A percentile compares a stretch with the other conserved stretches of the same genome.
These are phyloP conservation scores for Neogobius melanostomus DNA, from an alignment of 2,113 vertebrate genomes.

Conservation along the genomic window DNA sequence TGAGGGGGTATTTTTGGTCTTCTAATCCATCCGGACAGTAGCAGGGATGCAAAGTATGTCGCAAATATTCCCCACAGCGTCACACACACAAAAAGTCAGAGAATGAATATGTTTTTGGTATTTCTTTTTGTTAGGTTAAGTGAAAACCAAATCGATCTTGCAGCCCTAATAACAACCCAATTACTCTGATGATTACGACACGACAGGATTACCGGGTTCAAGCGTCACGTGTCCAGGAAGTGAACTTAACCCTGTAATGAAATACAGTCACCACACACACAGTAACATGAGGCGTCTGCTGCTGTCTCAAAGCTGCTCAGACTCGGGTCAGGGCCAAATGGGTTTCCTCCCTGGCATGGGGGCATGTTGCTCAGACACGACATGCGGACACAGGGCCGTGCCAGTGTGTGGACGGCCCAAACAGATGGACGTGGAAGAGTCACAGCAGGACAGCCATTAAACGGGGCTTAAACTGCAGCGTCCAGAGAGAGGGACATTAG, in stretches of 20 bases:
- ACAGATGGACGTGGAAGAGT: slow-evolving; percentile 19
- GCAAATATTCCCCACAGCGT: slow-evolving; percentile 10
- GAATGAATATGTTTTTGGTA: no score
- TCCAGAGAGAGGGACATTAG: not conserved
- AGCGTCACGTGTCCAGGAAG: slow-evolving; percentile 1
- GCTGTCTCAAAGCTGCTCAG: not conserved
- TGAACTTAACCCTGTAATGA: not conserved
- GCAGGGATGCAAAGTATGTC: slow-evolving; percentile 26
- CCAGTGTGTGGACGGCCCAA: slow-evolving; percentile 34
- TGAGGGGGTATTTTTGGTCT: slow-evolving; percentile 39
- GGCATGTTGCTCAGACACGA: slow-evolving; percentile 25
- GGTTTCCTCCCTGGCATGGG: not conserved
- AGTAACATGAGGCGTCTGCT: slow-evolving; percentile 5
- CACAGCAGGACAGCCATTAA: slow-evolving; percentile 13
- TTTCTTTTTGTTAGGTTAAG: no score
- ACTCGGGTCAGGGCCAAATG: slow-evolving; percentile 2
- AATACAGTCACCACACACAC: not conserved
- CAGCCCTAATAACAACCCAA: not conserved
- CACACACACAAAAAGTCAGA: no score
- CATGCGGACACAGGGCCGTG: slow-evolving; percentile 23
- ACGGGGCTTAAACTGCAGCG: slow-evolving; percentile 9
- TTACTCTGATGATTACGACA: not conserved
- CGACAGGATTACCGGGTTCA: not conserved
- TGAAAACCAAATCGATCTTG: no score
- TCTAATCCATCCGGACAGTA: slow-evolving; percentile 33